A percentile compares a stretch with the other conserved stretches of the same genome.
Conservation (phyloP, 2,888 invertebrate species). For the Dynastes grantii region DNA sequence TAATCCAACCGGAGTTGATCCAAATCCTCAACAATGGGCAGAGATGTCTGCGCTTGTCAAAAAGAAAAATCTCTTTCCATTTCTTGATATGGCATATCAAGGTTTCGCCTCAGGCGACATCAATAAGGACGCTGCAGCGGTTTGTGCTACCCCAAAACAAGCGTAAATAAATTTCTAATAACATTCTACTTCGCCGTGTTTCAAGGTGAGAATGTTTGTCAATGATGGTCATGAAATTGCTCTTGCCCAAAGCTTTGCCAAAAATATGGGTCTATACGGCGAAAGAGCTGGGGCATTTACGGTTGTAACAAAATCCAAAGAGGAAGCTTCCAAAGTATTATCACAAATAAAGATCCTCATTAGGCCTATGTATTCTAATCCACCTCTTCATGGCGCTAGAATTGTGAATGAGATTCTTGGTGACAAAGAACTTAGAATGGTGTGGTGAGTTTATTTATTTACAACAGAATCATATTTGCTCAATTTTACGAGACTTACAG, state of each 20-base stretch:
- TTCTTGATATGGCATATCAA: conserved; percentile 99
- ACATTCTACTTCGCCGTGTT: not conserved
- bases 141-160: conserved; percentile 56
- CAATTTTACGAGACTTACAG: too few species aligned
- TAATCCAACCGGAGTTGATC: conserved; percentile 98
- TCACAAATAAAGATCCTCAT: conserved; percentile 97
- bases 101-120: conserved; percentile 94
- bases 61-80: conserved; percentile 87
- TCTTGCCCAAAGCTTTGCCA: conserved; percentile 95
- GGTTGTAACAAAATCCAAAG: conserved; percentile 81
- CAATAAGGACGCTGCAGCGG: conserved; percentile 90
- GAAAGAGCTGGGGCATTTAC: conserved; percentile 96
- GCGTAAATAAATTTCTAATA: not conserved
- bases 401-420: conserved; percentile 90
- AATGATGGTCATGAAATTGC: conserved; percentile 90
- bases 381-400: conserved; percentile 94
- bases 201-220: conserved; percentile 83
- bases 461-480: too few species aligned
- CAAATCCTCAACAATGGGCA: conserved; percentile 89
- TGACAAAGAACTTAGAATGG: conserved; percentile 77
- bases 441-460: conserved; percentile 77
- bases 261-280: conserved; percentile 96
- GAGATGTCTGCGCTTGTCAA: conserved; percentile 89
- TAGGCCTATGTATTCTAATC: conserved; percentile 97
- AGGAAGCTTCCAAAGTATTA: conserved; percentile 88